These are phyloP conservation scores for Tenthredo mesomela DNA, from an alignment of 2,888 invertebrate species.

Conservation along the genomic window DNA sequence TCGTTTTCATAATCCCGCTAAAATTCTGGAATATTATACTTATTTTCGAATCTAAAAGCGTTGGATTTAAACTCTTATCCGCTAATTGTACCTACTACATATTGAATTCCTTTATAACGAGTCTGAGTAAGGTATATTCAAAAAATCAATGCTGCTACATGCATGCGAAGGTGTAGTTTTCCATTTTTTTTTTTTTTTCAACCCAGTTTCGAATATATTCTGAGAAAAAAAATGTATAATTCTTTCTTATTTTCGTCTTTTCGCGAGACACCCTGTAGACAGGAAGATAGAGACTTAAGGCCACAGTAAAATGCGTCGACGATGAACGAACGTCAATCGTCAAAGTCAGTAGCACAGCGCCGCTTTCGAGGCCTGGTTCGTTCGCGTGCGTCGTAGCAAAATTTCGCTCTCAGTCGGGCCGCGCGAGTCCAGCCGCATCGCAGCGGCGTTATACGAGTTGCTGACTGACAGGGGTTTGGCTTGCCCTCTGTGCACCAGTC, in stretches of 20 bases:
- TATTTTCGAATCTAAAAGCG: neutral
- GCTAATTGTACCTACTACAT: neutral
- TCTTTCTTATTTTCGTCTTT: neutral
- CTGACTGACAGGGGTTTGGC: constrained; percentile 34
- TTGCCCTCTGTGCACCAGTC: constrained; percentile 57
- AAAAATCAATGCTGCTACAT: constrained; percentile 12
- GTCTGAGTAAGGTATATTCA: neutral
- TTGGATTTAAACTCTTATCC: neutral
- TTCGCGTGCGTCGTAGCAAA: neutral
- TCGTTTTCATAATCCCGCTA: neutral
- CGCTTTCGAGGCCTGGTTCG: neutral
- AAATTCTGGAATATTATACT: neutral
- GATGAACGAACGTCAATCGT: constrained; percentile 26
- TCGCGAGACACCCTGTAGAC: constrained; percentile 29
- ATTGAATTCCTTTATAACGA: neutral
- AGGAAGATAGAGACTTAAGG: constrained; percentile 22
- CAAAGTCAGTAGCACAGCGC: constrained; percentile 34
- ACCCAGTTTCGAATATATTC: neutral
- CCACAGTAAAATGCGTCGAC: constrained; percentile 16
- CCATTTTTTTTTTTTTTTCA: neutral
- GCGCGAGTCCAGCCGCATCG: constrained; percentile 18
- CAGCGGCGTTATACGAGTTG: constrained; percentile 36
- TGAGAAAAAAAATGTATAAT: neutral
- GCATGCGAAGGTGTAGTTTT: neutral
- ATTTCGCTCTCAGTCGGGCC: constrained; percentile 17